phyloP scores from a whole-genome alignment of 2,113 vertebrate species.

The Lagopus muta region DNA sequence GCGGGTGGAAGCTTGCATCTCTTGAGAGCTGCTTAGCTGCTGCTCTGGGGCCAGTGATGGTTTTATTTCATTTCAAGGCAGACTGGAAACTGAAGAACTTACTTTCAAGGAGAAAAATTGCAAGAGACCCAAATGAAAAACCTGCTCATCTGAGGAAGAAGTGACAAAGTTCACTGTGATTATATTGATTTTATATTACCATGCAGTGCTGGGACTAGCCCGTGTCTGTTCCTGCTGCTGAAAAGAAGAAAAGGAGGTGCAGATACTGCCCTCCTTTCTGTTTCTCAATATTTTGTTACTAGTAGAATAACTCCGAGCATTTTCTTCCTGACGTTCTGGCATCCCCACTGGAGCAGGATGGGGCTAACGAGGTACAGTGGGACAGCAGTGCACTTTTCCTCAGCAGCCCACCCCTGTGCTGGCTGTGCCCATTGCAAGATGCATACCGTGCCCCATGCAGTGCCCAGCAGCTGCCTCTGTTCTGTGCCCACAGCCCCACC shows the following conservation, averaged over 20 bases:
- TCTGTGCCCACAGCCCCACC: neutral
- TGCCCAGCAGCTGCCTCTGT: constrained; percentile 20
- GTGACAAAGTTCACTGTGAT: constrained; percentile 70
- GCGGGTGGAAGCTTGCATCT: constrained; percentile 14
- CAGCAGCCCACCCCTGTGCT: neutral
- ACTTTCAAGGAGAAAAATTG: constrained; percentile 49
- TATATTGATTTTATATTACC: constrained; percentile 74
- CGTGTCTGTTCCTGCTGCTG: constrained; percentile 19
- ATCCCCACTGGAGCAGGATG: constrained; percentile 13
- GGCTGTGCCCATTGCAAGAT: neutral
- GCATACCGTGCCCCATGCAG: neutral
- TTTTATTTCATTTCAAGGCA: constrained; percentile 66
- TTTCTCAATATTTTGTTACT: neutral
- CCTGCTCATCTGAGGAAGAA: constrained; percentile 61
- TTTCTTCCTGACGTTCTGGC: neutral
- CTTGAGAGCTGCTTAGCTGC: constrained; percentile 6
- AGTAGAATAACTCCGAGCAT: neutral
- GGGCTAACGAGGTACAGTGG: neutral
- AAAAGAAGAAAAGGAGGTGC: constrained; percentile 7
- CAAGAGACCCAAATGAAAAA: constrained; percentile 60
- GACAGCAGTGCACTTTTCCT: neutral
- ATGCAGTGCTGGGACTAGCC: constrained; percentile 27
- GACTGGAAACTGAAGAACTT: constrained; percentile 60
- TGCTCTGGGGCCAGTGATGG: neutral
- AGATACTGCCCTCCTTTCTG: neutral